Base-by-base conservation (phyloP, 2,797 vertebrate species). In the Aselliscus stoliczkanus region DNA sequence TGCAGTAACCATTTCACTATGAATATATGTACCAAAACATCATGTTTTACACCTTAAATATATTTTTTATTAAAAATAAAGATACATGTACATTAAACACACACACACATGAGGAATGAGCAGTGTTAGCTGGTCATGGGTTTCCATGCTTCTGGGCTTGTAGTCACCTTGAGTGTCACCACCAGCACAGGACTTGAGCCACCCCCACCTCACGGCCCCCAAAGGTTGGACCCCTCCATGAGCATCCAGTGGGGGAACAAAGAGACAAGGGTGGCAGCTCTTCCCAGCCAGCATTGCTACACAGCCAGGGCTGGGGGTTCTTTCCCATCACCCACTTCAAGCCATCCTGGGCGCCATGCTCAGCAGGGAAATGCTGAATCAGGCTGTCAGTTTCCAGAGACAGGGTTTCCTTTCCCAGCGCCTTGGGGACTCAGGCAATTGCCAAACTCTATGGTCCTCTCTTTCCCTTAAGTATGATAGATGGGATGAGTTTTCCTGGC, bases 401-500 rank as follows among this genome's bases (percentile, higher is more conserved):
- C 54, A 4, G 50, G n/a, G 75, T 56, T 70, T 83, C 92, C 82
- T 77, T 93, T 88, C 88, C 93, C 70, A 29, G 52, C 54, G 58
- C 91, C 65, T 34, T 88, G 62, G 96, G 90, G 88, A 96, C 89
- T 75, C 80, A 15, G n/a, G 76, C 92, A 85, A 84, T 87, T 31
- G 44, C 86, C 95, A 85, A 90, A 90, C 29, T 58, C 73, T 27
- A 42, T 52, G 64, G 83, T 42, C 83, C 91, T 93, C 37, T 82
- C 76, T 62, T 93, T 80, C 84, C 69, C 83, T 85, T 98, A 98
- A 98, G 95, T 90, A 89, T 98, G 98, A 98, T 97, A 72, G 97
- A 98, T 98, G 97, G 80, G 92, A 27, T 84, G 96, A 90, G 96
- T 98, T 97, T 98, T 96, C 60, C 88, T 94, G 94, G 77, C 42